Conservation (phyloP, 2,888 invertebrate genomes). For the Platycheirus rosarum region DNA sequence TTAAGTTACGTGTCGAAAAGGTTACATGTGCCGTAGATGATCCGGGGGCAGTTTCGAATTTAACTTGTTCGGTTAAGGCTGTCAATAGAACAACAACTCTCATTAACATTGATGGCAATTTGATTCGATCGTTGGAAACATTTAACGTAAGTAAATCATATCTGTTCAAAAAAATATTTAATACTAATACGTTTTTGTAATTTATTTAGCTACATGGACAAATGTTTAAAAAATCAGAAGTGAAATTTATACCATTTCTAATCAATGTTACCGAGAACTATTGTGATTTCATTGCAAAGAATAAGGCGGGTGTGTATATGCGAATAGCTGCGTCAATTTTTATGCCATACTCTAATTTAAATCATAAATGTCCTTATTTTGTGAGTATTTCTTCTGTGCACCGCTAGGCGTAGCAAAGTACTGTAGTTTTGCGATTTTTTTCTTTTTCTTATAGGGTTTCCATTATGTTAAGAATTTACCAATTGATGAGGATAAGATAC, state of each 20-base stretch:
- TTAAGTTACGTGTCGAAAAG: too few species aligned
- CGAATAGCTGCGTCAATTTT: neutral
- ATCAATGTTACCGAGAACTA: conserved; percentile 4
- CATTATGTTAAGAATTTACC: neutral
- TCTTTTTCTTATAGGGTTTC: neutral
- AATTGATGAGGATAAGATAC: neutral
- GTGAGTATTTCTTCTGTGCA: conserved; percentile 4
- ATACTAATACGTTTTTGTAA: neutral
- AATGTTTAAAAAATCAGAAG: neutral
- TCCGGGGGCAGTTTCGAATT: neutral
- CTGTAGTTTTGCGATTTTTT: neutral
- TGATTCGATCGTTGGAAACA: neutral
- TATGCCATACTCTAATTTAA: conserved; percentile 12
- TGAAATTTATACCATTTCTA: conserved; percentile 3
- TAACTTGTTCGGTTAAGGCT: conserved; percentile 6
- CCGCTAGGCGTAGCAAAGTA: neutral
- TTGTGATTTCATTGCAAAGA: conserved; percentile 9
- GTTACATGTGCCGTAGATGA: neutral
- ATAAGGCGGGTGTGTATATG: neutral
- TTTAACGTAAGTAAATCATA: conserved; percentile 10
- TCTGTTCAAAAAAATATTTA: neutral
- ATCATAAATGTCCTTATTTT: conserved; percentile 15
- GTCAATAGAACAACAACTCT: conserved; percentile 24
- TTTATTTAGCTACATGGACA: neutral
- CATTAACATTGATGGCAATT: neutral